Evolutionary conservation across 92 coral and sea anemone genomes (phyloP).

Genomic region (Epizoanthus rinbou): DNA sequence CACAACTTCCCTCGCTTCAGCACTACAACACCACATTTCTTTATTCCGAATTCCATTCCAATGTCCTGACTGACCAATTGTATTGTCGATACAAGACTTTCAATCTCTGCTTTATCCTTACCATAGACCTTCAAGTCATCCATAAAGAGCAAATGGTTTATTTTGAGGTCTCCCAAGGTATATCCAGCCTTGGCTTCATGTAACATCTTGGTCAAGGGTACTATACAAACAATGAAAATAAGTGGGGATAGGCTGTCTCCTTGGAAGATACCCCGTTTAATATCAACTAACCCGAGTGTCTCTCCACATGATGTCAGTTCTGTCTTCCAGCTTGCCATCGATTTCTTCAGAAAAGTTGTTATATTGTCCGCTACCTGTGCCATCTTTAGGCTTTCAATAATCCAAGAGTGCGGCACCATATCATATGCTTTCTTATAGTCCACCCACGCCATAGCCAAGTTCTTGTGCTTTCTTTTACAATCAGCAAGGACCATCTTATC

Average conservation of each 20-base stretch:
- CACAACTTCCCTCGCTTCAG: constrained; percentile 43
- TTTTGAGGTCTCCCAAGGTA: constrained; percentile 39
- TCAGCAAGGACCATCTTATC: constrained; percentile 44
- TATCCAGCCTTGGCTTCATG: constrained; percentile 39
- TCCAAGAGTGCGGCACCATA: constrained; percentile 57
- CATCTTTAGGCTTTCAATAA: constrained; percentile 39
- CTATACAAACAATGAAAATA: neutral
- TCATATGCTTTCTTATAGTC: constrained; percentile 55
- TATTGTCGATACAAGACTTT: constrained; percentile 47
- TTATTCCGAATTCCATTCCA: constrained; percentile 42
- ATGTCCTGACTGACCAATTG: constrained; percentile 32
- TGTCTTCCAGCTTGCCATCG: constrained; percentile 50
- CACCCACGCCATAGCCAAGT: constrained; percentile 54
- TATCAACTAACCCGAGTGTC: constrained; percentile 25
- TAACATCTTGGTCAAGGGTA: constrained; percentile 43
- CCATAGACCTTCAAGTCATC: constrained; percentile 52
- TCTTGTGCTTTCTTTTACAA: constrained; percentile 50
- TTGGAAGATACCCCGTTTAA: constrained; percentile 38
- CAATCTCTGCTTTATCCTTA: constrained; percentile 34
- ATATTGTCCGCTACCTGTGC: constrained; percentile 46
- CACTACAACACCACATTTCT: constrained; percentile 42
- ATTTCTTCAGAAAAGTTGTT: constrained; percentile 24
- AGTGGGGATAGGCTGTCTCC: constrained; percentile 36
- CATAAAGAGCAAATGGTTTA: constrained; percentile 49
- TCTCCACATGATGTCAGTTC: constrained; percentile 23